Evolutionary conservation across 2,113 vertebrate species (phyloP).

Genomic region (Typhlomys cinereus): DNA sequence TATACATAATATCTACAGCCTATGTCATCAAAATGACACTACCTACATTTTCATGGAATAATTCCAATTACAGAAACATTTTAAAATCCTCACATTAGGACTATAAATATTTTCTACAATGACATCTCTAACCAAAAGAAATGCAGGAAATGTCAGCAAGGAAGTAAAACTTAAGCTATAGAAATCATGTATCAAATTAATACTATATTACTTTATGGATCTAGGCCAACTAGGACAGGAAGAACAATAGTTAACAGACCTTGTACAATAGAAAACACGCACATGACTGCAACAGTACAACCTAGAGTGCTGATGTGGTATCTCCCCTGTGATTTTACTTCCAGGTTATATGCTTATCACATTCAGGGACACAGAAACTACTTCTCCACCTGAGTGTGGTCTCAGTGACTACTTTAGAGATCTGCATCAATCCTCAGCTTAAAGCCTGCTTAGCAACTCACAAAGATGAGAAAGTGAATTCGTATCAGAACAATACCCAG

Average conservation of each 20-base stretch:
- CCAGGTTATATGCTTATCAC: background rate
- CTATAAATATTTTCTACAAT: background rate
- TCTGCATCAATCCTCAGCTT: background rate
- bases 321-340: background rate
- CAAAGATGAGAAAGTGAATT: no score
- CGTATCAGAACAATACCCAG: no score
- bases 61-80: background rate
- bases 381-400: background rate
- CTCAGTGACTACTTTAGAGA: background rate
- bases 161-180: background rate
- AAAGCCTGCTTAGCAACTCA: no score
- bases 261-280: background rate
- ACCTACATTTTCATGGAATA: no score
- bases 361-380: background rate
- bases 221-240: background rate
- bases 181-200: background rate
- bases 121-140: background rate
- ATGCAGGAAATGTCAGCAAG: background rate
- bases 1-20: no score
- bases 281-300: background rate
- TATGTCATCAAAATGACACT: no score
- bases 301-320: background rate
- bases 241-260: background rate
- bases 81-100: background rate
- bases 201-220: background rate